phyloP scores from a whole-genome alignment of 2,888 invertebrate genomes.

The Ormyrus nitidulus region DNA sequence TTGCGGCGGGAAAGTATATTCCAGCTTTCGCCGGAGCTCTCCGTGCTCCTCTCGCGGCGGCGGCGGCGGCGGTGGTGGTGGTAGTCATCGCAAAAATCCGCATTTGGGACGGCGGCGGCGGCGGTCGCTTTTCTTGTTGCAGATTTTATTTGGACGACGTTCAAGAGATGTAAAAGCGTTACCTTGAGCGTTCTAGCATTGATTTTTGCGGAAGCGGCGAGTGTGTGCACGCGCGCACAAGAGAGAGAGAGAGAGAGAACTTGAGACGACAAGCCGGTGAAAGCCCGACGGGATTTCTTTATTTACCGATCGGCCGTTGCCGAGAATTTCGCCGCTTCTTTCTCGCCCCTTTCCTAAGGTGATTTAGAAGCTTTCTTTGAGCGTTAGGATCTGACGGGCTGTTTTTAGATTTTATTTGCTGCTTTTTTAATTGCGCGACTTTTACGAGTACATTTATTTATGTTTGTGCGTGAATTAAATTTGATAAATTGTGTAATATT shows the following conservation, averaged over 20 bases:
- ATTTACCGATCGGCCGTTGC: slow-evolving; percentile 32
- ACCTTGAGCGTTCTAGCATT: slow-evolving; percentile 54
- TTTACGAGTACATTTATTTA: background rate
- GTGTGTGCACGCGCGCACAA: background rate
- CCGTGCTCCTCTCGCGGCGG: background rate
- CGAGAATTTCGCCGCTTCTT: background rate
- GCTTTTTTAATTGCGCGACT: background rate
- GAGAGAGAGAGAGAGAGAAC: background rate
- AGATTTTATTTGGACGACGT: slow-evolving; percentile 57
- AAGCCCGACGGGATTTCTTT: slow-evolving; percentile 32
- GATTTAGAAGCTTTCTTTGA: background rate
- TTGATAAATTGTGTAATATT: too few relatives aligned
- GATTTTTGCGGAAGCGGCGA: slow-evolving; percentile 46
- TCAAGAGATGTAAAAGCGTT: slow-evolving; percentile 58
- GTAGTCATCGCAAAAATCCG: slow-evolving; percentile 48
- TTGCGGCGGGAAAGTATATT: slow-evolving; percentile 15
- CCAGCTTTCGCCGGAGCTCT: background rate
- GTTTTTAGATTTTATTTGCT: background rate
- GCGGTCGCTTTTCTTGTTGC: slow-evolving; percentile 46
- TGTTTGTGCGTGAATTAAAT: too few relatives aligned
- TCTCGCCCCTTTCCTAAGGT: background rate
- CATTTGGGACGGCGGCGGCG: slow-evolving; percentile 28
- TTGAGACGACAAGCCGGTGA: slow-evolving; percentile 10
- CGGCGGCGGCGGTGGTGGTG: background rate
- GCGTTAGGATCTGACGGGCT: background rate